Percentiles rank a stretch among this genome's conserved stretches.
Evolutionary conservation across 2,113 vertebrate genomes (phyloP).

Genomic region (Paratilapia polleni): DNA sequence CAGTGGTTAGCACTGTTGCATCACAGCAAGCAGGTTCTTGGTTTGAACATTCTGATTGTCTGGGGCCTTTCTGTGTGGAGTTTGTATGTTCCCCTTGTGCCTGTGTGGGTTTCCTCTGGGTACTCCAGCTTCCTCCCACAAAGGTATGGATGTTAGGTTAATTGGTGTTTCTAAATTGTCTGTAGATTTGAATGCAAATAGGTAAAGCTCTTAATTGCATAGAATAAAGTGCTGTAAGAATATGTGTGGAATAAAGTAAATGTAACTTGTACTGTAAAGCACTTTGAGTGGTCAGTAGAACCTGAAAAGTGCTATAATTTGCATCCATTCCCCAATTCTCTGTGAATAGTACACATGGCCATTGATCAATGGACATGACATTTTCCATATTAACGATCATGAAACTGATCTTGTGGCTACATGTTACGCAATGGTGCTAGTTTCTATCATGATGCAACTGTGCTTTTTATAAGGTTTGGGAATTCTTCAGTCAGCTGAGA

Average conservation of each 20-base stretch:
- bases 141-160: neutral
- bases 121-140: neutral
- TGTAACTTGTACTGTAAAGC: neutral
- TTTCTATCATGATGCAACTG: neutral
- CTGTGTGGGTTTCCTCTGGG: neutral
- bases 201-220: no score
- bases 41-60: neutral
- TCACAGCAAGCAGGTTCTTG: neutral
- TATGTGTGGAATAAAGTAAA: neutral
- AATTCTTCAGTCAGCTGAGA: no score
- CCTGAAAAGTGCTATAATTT: neutral
- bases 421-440: neutral
- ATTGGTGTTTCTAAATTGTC: neutral
- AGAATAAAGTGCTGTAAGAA: neutral
- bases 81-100: neutral
- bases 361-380: no score
- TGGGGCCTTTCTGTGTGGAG: neutral
- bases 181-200: neutral
- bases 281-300: neutral
- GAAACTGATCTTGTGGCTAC: neutral
- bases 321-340: neutral
- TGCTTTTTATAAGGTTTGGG: no score
- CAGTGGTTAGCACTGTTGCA: neutral
- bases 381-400: neutral
- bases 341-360: neutral